Base-by-base conservation (phyloP, 1,140 invertebrate species). In the Meteorus sp. region DNA sequence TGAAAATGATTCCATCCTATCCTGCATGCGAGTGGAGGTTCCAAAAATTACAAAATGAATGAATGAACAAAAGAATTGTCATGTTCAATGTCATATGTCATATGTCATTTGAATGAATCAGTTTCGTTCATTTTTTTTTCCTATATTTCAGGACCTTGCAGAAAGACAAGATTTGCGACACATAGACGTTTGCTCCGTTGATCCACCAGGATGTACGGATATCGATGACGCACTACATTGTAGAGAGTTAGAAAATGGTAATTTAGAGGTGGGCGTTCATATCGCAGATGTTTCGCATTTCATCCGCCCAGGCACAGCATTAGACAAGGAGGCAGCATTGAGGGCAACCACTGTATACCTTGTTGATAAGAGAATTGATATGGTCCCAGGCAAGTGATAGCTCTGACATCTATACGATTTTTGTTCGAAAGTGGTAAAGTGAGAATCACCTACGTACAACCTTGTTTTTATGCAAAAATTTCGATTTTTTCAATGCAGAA, bases 171-270 rank as follows among this genome's bases (percentile, higher is more conserved):
- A 99, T 78, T 80, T 98, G 0, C 85, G 96, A 44, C 82, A 93
- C 56, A 70, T 97, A 5, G 85, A 89, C 68, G 88, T 99, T 27
- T 99, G 96, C 71, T 98, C 95, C 1, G 97, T 99, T 0, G 97
- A 99, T 85, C 97, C 97, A 20, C 95, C 95, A 1, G 97, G 97
- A 0, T 99, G 97, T 80, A 99, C 97, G 1, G 97, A 99, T 77
- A 99, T 99, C 64, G 98, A 99, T 78, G 98, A 99, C 81, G 97
- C 97, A 0, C 78, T 99, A 1, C 98, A 99, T 78, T 98, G 94
- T 69, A 81, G 86, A 35, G 71, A 83, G 25, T 73, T 97, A 13
- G 80, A 83, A 0, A 90, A 92, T 75, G 89, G 87, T 2, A 92
- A 93, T 63, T 83, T 85, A 27, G 89, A 97, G 80, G 92, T 97